phyloP scores from a whole-genome alignment of 2,888 invertebrate species.

The Eledona agricola region DNA sequence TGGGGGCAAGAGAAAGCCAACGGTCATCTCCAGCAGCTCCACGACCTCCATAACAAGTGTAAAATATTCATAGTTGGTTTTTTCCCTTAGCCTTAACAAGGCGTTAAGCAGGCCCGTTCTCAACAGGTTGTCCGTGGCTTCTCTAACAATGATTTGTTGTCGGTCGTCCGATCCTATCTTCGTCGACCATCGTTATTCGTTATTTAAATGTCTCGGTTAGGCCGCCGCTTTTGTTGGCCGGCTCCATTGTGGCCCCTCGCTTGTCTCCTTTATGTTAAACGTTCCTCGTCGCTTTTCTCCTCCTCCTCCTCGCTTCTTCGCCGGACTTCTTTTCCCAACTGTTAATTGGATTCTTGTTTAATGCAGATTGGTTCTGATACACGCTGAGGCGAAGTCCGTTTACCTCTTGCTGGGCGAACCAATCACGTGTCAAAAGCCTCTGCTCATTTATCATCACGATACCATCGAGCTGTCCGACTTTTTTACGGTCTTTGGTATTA shows the following conservation, averaged over 20 bases:
- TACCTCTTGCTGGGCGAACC: constrained; percentile 36
- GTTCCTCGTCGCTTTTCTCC: constrained; percentile 24
- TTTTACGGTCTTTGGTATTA: constrained; percentile 23
- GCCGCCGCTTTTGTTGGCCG: constrained; percentile 21
- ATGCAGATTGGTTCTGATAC: constrained; percentile 26
- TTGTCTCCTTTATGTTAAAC: constrained; percentile 25
- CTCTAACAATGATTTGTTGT: constrained; percentile 48
- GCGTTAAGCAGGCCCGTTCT: constrained; percentile 52
- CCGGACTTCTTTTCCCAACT: too few species aligned
- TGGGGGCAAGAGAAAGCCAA: constrained; percentile 6
- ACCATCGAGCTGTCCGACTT: constrained; percentile 36
- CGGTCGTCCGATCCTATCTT: constrained; percentile 46
- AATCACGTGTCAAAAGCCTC: constrained; percentile 49
- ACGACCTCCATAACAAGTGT: constrained; percentile 50
- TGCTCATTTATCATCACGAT: constrained; percentile 50
- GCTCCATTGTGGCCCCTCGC: not conserved
- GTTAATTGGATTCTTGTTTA: constrained; percentile 39
- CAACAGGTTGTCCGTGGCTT: constrained; percentile 47
- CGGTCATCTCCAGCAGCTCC: not conserved
- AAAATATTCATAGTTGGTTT: constrained; percentile 55
- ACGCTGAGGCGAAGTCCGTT: constrained; percentile 23
- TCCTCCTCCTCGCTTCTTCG: too few species aligned
- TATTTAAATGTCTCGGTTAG: constrained; percentile 46
- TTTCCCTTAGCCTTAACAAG: constrained; percentile 51
- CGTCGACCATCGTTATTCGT: constrained; percentile 43